Percentiles rank a stretch among this genome's conserved stretches.
These are phyloP conservation scores for Pangasius macronema DNA, from an alignment of 2,797 vertebrate genomes.

Conservation along the genomic window DNA sequence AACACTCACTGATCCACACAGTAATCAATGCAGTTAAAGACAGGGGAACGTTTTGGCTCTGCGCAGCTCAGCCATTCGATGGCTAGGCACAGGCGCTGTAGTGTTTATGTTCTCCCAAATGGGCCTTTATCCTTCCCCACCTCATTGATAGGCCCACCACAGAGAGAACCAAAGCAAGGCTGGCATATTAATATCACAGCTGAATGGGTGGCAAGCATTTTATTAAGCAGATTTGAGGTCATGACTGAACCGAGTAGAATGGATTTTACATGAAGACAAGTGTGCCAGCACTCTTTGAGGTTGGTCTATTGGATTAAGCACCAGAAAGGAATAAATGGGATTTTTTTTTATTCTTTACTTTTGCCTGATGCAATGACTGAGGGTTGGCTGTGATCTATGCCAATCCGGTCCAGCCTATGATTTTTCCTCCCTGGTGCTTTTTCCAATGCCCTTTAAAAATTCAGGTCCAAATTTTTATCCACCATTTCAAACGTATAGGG, in stretches of 20 bases:
- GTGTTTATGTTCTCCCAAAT: conserved; percentile 31
- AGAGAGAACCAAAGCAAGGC: conserved; percentile 27
- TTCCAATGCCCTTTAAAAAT: conserved; percentile 70
- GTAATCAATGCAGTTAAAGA: conserved; percentile 73
- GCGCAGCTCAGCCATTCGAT: conserved; percentile 8
- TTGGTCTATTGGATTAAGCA: conserved; percentile 70
- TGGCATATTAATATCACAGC: conserved; percentile 51
- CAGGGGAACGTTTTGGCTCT: conserved; percentile 27
- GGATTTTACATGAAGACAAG: conserved; percentile 48
- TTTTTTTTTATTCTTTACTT: conserved; percentile 20
- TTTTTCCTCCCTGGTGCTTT: conserved; percentile 73
- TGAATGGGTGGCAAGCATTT: conserved; percentile 50
- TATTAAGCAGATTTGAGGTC: conserved; percentile 37
- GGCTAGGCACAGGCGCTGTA: conserved; percentile 21
- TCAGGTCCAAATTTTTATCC: conserved; percentile 74
- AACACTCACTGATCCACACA: conserved; percentile 65
- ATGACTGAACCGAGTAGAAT: conserved; percentile 36
- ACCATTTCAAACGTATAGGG: conserved; percentile 65
- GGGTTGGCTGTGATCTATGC: conserved; percentile 72
- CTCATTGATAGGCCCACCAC: conserved; percentile 47
- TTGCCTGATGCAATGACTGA: conserved; percentile 70
- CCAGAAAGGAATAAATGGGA: conserved; percentile 64
- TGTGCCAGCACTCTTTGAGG: conserved; percentile 62
- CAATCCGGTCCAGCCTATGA: conserved; percentile 72
- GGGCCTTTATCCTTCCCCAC: conserved; percentile 38